Evolutionary conservation across 2,797 vertebrate species (phyloP).

Genomic region (Momotus momota): DNA sequence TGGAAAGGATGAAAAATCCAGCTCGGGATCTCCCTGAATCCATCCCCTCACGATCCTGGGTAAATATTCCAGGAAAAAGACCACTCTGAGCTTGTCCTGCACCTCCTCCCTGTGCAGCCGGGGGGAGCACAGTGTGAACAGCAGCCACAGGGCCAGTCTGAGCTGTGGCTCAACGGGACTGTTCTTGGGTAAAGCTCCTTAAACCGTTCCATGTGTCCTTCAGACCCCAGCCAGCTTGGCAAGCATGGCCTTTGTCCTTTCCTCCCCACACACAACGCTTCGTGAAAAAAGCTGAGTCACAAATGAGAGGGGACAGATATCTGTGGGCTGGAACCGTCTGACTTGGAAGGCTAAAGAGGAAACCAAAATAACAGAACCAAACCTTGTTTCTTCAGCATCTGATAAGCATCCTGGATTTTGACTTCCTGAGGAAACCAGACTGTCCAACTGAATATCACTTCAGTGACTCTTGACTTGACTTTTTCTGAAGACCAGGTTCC

Average conservation of each 20-base stretch:
- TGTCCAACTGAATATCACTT: constrained; percentile 92
- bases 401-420: constrained; percentile 91
- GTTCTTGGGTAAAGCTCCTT: not conserved
- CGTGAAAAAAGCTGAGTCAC: constrained; percentile 14
- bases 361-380: constrained; percentile 15
- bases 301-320: not conserved
- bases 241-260: not conserved
- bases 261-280: not conserved
- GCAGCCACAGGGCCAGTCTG: not conserved
- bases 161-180: not conserved
- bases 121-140: not conserved
- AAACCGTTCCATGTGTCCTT: not conserved
- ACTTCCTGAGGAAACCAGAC: constrained; percentile 90
- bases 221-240: not conserved
- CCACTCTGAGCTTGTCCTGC: not conserved
- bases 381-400: constrained; percentile 95
- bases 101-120: not conserved
- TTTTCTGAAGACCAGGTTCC: constrained; percentile 85
- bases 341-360: not conserved
- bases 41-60: not conserved
- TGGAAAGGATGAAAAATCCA: not conserved
- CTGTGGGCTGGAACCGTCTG: not conserved
- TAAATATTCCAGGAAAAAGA: not conserved
- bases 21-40: not conserved
- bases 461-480: constrained; percentile 87